Percentiles rank a stretch among this genome's conserved stretches.
These are phyloP conservation scores for Chorisops tibialis DNA, from an alignment of 2,888 invertebrate species.

Conservation along the genomic window DNA sequence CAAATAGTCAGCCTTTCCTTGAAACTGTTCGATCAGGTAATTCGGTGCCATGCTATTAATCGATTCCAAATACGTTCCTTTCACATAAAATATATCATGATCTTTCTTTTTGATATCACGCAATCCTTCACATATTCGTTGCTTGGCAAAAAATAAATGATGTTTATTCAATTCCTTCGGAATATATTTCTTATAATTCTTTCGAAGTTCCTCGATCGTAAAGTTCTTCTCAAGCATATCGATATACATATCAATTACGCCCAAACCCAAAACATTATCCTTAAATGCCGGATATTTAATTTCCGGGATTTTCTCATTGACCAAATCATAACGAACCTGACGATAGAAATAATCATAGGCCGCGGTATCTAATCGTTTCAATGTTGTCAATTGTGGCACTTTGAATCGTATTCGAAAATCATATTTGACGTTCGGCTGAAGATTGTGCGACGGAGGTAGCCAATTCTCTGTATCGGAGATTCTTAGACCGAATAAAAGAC, in stretches of 20 bases:
- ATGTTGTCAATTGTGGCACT: slow-evolving; percentile 51
- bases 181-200: slow-evolving; percentile 78
- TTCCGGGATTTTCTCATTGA: slow-evolving; percentile 74
- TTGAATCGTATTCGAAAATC: slow-evolving; percentile 81
- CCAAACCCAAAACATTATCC: slow-evolving; percentile 75
- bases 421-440: slow-evolving; percentile 57
- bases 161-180: slow-evolving; percentile 73
- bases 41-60: slow-evolving; percentile 77
- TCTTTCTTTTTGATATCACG: slow-evolving; percentile 57
- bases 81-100: slow-evolving; percentile 62
- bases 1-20: slow-evolving; percentile 56
- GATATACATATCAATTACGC: slow-evolving; percentile 83
- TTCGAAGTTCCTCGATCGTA: slow-evolving; percentile 65
- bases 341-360: slow-evolving; percentile 84
- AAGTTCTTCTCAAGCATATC: slow-evolving; percentile 73
- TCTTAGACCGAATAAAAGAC: slow-evolving; percentile 75
- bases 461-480: slow-evolving; percentile 64
- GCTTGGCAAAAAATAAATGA: slow-evolving; percentile 72
- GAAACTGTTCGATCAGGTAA: slow-evolving; percentile 73
- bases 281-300: slow-evolving; percentile 74
- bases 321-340: slow-evolving; percentile 78
- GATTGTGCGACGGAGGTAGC: slow-evolving; percentile 62
- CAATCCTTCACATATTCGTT: slow-evolving; percentile 68
- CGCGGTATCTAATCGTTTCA: slow-evolving; percentile 59
- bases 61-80: slow-evolving; percentile 76